Conservation (phyloP, 2,888 invertebrate genomes). For the Dolomedes plantarius region DNA sequence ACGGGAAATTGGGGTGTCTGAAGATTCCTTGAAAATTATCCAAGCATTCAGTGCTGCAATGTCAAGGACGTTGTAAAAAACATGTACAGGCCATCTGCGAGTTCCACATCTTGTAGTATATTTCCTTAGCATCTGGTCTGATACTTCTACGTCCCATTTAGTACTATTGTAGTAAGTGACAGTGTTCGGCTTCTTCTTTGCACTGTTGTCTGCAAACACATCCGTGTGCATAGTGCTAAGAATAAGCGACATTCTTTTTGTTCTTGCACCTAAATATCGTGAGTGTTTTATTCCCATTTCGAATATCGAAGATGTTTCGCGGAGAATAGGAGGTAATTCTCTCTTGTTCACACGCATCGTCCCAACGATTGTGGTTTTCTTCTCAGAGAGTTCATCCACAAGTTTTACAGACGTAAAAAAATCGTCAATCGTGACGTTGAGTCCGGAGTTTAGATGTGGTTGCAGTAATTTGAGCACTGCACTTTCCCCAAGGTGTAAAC, state of each 20-base stretch:
- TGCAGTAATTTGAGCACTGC: not conserved
- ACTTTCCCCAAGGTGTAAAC: not conserved
- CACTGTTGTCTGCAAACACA: not conserved
- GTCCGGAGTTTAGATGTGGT: constrained; percentile 9
- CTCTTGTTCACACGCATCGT: not conserved
- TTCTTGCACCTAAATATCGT: not conserved
- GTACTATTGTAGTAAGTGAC: not conserved
- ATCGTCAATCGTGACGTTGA: constrained; percentile 13
- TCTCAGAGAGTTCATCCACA: not conserved
- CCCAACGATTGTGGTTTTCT: constrained; percentile 1
- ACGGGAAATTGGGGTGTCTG: not conserved
- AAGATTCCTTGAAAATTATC: not conserved
- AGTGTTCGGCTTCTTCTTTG: not conserved
- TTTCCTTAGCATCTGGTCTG: constrained; percentile 7
- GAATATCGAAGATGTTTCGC: not conserved
- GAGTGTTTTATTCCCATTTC: not conserved
- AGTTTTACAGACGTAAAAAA: constrained; percentile 16
- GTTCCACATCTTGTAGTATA: not conserved
- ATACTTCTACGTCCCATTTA: not conserved
- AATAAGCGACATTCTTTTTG: constrained; percentile 8
- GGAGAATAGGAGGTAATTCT: not conserved
- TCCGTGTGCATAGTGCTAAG: not conserved
- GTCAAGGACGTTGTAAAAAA: constrained; percentile 1
- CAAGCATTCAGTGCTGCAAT: not conserved
- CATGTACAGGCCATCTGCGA: not conserved